Evolutionary conservation across 2,888 invertebrate species (phyloP), one percentile per base, ranked within the genome.

Genomic region (Crioceris asparagi): DNA sequence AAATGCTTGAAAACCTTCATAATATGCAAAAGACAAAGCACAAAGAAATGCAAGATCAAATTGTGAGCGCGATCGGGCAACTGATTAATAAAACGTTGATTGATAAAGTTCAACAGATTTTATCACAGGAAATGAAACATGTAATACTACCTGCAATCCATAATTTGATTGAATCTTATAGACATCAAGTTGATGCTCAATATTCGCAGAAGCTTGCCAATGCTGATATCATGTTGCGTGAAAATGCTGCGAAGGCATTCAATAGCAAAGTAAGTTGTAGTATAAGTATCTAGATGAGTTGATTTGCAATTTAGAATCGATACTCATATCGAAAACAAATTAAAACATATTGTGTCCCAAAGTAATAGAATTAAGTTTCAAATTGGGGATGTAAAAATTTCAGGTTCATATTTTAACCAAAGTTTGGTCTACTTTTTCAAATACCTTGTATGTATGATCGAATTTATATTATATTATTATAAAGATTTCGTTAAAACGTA

Each of bases 201-300:
- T 71, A 87, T 44, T 72, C 77, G 21, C 73, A 75, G 61, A 83
- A 82, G 67, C 69, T 83, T 47, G 70, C 72, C 48, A 74, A 75
- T 47, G 79, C 83, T 37, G 88, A 90, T 65, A 66, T 72, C 32
- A 69, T 83, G 50, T 66, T 92, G 27, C 75, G 80, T 43, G 86
- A 90, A 36, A 87, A 83, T 61, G 77, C 92, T 44, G 71, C 75
- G 16, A 85, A 87, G 54, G 69, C 88, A 30, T 76, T 86, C 53
- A 77, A 74, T 52, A 86, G 83, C 61, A 83, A 85, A 74, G 86
- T 84, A 57, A 55, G 59, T 49, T n/a, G n/a, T n/a, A n/a, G n/a
- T n/a, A n/a, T n/a, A n/a, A n/a, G n/a, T n/a, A n/a, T n/a, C n/a
- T n/a, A n/a, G n/a, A n/a, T n/a, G n/a, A n/a, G n/a, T n/a, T n/a